Evolutionary conservation across 2,797 vertebrate species (phyloP), one percentile per base, ranked within the genome.

Genomic region (Pempheris klunzingeri): DNA sequence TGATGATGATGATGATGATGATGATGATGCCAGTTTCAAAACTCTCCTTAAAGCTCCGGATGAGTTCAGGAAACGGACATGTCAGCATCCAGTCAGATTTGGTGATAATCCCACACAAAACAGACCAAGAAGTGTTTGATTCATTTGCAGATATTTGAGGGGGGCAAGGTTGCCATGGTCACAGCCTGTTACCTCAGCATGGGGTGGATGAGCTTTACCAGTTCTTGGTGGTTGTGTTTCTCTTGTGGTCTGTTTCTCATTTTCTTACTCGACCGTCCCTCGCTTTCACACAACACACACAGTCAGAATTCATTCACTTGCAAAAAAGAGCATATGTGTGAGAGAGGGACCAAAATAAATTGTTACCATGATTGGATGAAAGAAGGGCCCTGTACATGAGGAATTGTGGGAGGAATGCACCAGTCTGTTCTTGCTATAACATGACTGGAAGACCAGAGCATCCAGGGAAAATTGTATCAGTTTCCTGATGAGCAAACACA

Each of bases 101-200:
- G 57, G 7, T 63, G 55, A 74, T 26, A 50, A 71, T 60, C 41
- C 61, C 17, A 18, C 53, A 74, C 52, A 43, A 24, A 61, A 41
- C 50, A 43, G 10, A 34, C 14, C 52, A 17, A n/a, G 53, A 64
- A 44, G 41, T 5, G 14, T 38, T 63, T 0, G 22, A 77, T 54
- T 73, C 9, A 6, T 71, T 70, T 38, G 41, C 55, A 47, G 59
- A 75, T 74, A 68, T 74, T 39, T 66, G 52, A 77, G 54, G 9
- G 44, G 60, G 77, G 58, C n/a, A 26, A 15, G 50, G 83, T 83
- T 74, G 65, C 81, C 64, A 71, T 79, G 66, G 81, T 70, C 81
- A 83, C 77, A 1, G 22, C 80, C 88, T 88, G 78, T 86, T 80
- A 62, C 77, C 82, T 77, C 79, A 71, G 80, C 73, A 69, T 46